A percentile compares a stretch with the other conserved stretches of the same genome.
These are phyloP conservation scores for Tanaodytes sp. DNA, from an alignment of 2,888 invertebrate species.

Conservation along the genomic window DNA sequence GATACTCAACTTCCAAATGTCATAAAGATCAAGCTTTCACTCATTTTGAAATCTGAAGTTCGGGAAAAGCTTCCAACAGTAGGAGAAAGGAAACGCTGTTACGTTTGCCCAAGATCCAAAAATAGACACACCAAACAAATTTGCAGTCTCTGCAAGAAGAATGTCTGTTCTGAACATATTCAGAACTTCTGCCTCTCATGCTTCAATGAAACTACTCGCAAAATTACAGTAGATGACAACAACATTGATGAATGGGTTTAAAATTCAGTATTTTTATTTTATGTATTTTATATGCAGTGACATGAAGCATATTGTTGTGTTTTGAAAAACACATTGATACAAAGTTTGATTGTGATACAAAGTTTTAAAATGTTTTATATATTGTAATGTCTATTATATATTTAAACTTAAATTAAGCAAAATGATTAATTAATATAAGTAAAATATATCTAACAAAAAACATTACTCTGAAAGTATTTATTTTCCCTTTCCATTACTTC, in stretches of 20 bases:
- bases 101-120: slow-evolving; percentile 8
- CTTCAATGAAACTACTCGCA: background rate
- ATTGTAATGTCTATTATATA: background rate
- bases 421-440: too few species aligned
- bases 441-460: too few species aligned
- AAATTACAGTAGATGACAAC: background rate
- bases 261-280: too few species aligned
- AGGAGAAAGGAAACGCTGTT: slow-evolving; percentile 5
- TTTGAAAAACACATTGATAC: too few species aligned
- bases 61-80: background rate
- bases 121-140: slow-evolving; percentile 14
- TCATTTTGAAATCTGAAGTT: slow-evolving; percentile 6
- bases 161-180: slow-evolving; percentile 8
- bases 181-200: slow-evolving; percentile 5
- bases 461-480: too few species aligned
- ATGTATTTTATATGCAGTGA: too few species aligned
- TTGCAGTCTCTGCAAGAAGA: slow-evolving; percentile 4
- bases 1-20: background rate
- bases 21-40: background rate
- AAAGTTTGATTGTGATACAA: too few species aligned
- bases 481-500: too few species aligned
- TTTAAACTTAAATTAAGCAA: too few species aligned
- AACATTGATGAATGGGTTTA: slow-evolving; percentile 1
- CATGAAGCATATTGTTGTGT: too few species aligned
- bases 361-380: background rate